These are phyloP conservation scores for Tapirus indicus DNA, from an alignment of 2,797 vertebrate species.

Conservation along the genomic window DNA sequence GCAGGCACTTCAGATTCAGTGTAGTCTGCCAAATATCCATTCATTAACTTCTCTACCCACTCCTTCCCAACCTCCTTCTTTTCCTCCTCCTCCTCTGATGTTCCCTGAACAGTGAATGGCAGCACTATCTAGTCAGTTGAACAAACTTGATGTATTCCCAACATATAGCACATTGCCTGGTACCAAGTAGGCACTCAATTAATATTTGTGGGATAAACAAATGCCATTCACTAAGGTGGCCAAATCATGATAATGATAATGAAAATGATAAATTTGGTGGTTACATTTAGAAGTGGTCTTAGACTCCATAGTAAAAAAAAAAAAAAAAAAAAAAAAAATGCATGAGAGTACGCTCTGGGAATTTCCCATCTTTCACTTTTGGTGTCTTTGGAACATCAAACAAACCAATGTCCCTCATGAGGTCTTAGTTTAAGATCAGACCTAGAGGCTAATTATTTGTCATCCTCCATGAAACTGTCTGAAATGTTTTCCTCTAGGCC, in stretches of 20 bases:
- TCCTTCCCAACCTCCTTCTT: background rate
- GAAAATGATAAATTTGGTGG: conserved; percentile 24
- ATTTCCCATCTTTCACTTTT: background rate
- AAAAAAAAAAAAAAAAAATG: too few species aligned
- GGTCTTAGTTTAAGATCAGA: background rate
- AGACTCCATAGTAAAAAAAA: background rate
- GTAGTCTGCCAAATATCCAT: conserved; percentile 12
- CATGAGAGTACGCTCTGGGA: background rate
- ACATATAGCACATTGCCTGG: background rate
- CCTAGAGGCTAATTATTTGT: background rate
- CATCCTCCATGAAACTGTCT: background rate
- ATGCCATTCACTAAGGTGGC: background rate
- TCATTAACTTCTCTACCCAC: background rate
- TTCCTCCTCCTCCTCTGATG: background rate
- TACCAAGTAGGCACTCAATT: background rate
- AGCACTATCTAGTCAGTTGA: background rate
- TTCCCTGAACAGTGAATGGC: background rate
- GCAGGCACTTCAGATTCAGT: background rate
- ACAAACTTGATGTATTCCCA: background rate
- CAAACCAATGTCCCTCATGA: background rate
- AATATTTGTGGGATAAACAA: conserved; percentile 43
- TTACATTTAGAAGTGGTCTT: conserved; percentile 11
- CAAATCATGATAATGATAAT: background rate
- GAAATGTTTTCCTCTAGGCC: background rate
- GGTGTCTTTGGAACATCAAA: conserved; percentile 14